A percentile compares a stretch with the other conserved stretches of the same genome.
Conservation (phyloP, 2,113 vertebrate genomes). For the Ictalurus punctatus region DNA sequence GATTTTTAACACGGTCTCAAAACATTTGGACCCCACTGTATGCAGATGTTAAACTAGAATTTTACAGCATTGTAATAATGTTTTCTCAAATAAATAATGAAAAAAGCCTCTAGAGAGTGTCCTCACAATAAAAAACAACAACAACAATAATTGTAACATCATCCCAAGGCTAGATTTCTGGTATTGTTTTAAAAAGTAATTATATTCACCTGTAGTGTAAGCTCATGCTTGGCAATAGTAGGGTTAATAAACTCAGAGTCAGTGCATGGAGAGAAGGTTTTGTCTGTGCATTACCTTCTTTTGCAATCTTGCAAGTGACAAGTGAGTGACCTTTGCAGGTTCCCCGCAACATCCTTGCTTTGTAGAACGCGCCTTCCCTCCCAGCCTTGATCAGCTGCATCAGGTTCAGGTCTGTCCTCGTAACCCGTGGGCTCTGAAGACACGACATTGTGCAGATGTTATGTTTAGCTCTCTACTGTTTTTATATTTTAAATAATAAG, state of each 20-base stretch:
- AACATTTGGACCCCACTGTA: not conserved
- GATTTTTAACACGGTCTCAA: not conserved
- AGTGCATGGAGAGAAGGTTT: not conserved
- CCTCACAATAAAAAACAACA: too few species aligned
- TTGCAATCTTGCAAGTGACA: slow-evolving; percentile 76
- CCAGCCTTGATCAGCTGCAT: slow-evolving; percentile 75
- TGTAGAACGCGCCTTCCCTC: slow-evolving; percentile 74
- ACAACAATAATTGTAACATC: not conserved
- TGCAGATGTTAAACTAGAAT: not conserved
- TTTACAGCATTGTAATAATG: not conserved
- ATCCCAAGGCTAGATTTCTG: not conserved
- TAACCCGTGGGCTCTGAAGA: slow-evolving; percentile 61
- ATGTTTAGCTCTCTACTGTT: not conserved
- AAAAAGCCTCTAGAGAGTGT: not conserved
- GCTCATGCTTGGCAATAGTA: not conserved
- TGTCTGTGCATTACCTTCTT: slow-evolving; percentile 64
- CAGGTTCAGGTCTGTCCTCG: slow-evolving; percentile 69
- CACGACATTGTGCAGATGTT: not conserved
- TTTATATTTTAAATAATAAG: not conserved
- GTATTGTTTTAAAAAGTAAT: not conserved
- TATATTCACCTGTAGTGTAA: not conserved
- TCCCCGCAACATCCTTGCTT: slow-evolving; percentile 69
- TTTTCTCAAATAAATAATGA: not conserved
- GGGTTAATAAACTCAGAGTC: not conserved
- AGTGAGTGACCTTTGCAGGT: slow-evolving; percentile 72